Conservation (phyloP, 30 jellyfish, hydroid and myxozoan species). For the Turritopsis rubra region DNA sequence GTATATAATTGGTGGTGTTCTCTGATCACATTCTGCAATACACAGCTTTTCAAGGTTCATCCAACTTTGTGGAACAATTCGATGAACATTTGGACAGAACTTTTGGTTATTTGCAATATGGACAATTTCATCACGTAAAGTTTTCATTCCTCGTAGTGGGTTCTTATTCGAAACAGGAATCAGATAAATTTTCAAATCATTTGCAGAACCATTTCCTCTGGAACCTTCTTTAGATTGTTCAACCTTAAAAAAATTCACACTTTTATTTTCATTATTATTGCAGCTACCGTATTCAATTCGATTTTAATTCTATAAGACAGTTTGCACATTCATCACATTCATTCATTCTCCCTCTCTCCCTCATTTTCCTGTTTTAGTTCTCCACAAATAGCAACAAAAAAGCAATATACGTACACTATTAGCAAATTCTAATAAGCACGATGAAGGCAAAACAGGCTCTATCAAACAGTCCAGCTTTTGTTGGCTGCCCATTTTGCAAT, state of each 20-base stretch:
- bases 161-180: constrained; percentile 58
- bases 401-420: neutral
- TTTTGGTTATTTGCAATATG: constrained; percentile 36
- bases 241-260: neutral
- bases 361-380: too few relatives aligned
- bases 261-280: too few relatives aligned
- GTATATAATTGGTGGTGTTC: constrained; percentile 34
- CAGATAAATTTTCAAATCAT: neutral
- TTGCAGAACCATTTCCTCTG: neutral
- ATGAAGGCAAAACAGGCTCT: constrained; percentile 4
- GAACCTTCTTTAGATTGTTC: neutral
- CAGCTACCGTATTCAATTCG: too few relatives aligned
- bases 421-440: neutral
- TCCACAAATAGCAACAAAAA: too few relatives aligned
- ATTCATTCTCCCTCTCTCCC: too few relatives aligned
- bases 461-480: neutral
- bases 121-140: constrained; percentile 55
- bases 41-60: constrained; percentile 43
- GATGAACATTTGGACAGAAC: constrained; percentile 51
- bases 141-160: constrained; percentile 36
- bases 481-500: neutral
- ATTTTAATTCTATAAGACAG: too few relatives aligned
- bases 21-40: constrained; percentile 7
- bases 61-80: constrained; percentile 65
- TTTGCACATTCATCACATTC: too few relatives aligned